Evolutionary conservation across 1,140 invertebrate genomes (phyloP), one percentile per base, ranked within the genome.

Genomic region (Eriosoma lanigerum): DNA sequence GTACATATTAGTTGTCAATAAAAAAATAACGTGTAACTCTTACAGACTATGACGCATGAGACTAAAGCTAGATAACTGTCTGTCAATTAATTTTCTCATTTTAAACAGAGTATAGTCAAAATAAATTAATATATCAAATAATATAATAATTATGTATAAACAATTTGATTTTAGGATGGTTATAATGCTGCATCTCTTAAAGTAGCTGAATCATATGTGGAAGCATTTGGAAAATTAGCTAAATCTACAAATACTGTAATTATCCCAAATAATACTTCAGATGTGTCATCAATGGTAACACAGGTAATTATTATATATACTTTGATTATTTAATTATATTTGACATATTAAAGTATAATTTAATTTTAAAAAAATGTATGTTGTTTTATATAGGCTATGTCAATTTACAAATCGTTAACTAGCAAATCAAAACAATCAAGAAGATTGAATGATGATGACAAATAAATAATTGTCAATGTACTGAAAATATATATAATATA

Each of bases 221-320:
- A 89, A 38, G 97, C 97, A 17, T 99, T 99, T 86, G 89, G 94
- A 84, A 93, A 97, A 84, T 86, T 99, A 73, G 97, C 97, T 0
- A 94, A 96, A 86, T 92, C 92, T 48, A 95, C 92, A 83, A 99
- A 99, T 86, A 99, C 97, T 0, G 86, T 99, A 29, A 94, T 99
- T 82, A 86, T 99, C 60, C 97, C 98, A 1, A 89, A 92, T 6
- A 97, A 98, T 87, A 91, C 93, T 13, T 91, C 92, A 12, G 96
- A 99, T 87, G 90, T 97, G 2, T 89, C 93, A 15, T 89, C 88
- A 82, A 88, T 96, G 84, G 95, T 98, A 50, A 89, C 92, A 50
- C 95, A 97, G 90, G 95, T 93, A 87, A 84, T 38, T 52, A 58
- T 29, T 13, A 12, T 32, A 0, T n/a, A 19, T 29, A 15, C 3